Base-by-base conservation (phyloP, 2,113 vertebrate genomes). In the Lophura nycthemera region DNA sequence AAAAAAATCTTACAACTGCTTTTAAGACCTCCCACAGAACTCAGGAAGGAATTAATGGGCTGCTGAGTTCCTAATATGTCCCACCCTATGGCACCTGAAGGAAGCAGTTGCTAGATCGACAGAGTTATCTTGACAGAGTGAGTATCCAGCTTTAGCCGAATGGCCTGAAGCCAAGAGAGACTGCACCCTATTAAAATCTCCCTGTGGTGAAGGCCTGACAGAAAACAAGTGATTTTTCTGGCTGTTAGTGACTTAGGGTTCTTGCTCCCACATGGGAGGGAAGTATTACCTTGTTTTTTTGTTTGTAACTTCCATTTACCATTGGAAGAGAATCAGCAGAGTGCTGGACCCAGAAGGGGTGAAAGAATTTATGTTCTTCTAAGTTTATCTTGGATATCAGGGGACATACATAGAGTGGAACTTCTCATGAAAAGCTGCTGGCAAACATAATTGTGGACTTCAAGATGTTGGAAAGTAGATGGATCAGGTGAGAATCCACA, bases 1-100 rank as follows among this genome's bases (percentile, higher is more conserved):
- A 86, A 90, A 70, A 86, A 94, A 95, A 75, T 48, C 57, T 3
- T 42, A 38, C 27, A 83, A 54, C 42, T 77, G 77, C 88, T 93
- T n/a, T 75, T 56, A 93, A 92, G 88, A 95, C 80, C 85, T 96
- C 86, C 93, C 90, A 94, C 77, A 95, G 86, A 92, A 94, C 81
- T 57, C 90, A 92, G 90, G 86, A 95, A 94, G 94, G 88, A 94
- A 95, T 94, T 90, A 96, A 94, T 89, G 93, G 86, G 70, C 93
- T 95, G 88, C 80, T 96, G 92, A 96, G 92, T 95, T 93, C 83
- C 88, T 93, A 95, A 83, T 92, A 94, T 18, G 76, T 88, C 92
- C 90, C 83, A 95, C 77, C 88, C 80, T 74, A 50, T 22, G 38
- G 80, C 76, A 96, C 83, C 80, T 92, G 77, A 96, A 93, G 90